Evolutionary conservation across 2,113 vertebrate genomes (phyloP), one percentile per base, ranked within the genome.

Genomic region (Stictonetta naevosa): DNA sequence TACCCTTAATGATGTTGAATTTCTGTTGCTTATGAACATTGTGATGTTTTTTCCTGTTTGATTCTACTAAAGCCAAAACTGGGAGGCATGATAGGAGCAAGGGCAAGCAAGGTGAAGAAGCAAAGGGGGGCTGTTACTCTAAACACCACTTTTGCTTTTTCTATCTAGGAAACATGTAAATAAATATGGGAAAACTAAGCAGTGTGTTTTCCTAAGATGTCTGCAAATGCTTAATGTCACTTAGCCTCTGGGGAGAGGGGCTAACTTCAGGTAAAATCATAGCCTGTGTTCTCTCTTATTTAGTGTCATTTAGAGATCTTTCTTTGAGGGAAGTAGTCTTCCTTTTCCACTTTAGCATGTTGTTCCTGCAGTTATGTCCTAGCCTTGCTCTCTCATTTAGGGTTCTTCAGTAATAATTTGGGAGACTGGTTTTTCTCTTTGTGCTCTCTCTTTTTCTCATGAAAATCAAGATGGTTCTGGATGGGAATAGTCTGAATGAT

Each of bases 121-220:
- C 4, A 8, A 92, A 95, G 74, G 74, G 40, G 63, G 36, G 53
- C 38, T 77, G 25, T 91, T 88, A 55, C 40, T 72, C 3, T 72
- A 56, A 96, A 86, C 40, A 63, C 9, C 3, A 20, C 26, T 80
- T 76, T 36, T 20, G 2, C 55, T 72, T 92, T 56, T 77, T 77
- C 67, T 85, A 16, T 86, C 10, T 80, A 73, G 78, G 85, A 96
- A 50, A 50, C 25, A 50, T 15, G 12, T 90, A 96, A 84, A 85
- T 90, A 93, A 88, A 96, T 66, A 55, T 25, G 34, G 17, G 56
- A 84, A 77, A 80, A 69, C 18, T 53, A 87, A 92, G 14, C 42
- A 20, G 34, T 84, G 38, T 12, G 34, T 85, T 92, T 92, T 83
- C 83, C 94, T 71, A 92, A 87, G 78, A 79, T 71, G 22, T 84